Conservation (phyloP, 2,797 vertebrate genomes). For the Manis crassicaudata region DNA sequence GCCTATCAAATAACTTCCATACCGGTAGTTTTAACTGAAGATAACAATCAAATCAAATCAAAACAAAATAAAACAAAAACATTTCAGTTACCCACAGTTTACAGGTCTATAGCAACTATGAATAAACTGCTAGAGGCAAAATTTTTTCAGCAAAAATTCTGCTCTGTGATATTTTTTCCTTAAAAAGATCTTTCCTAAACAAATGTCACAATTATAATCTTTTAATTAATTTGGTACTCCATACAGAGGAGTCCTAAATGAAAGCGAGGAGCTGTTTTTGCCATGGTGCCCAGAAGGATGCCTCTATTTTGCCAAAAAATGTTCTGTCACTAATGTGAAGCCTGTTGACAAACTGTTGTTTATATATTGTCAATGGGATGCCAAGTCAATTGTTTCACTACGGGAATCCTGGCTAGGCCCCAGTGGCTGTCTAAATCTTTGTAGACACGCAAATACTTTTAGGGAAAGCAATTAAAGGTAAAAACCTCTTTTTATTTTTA, state of each 20-base stretch:
- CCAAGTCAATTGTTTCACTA: constrained; percentile 89
- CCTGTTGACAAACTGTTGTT: constrained; percentile 96
- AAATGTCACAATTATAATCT: constrained; percentile 83
- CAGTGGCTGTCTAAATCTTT: constrained; percentile 88
- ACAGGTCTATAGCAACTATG: constrained; percentile 70
- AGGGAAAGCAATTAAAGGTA: constrained; percentile 70
- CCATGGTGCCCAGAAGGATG: constrained; percentile 87
- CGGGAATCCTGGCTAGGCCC: constrained; percentile 90
- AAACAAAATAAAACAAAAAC: constrained; percentile 73
- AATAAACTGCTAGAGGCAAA: constrained; percentile 77
- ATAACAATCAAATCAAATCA: constrained; percentile 59
- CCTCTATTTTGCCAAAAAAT: constrained; percentile 89
- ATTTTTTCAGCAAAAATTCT: constrained; percentile 76
- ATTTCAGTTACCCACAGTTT: constrained; percentile 71
- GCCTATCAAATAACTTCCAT: constrained; percentile 66
- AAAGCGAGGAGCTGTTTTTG: constrained; percentile 85
- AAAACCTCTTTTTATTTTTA: constrained; percentile 74
- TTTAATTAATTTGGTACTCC: constrained; percentile 86
- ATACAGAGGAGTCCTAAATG: constrained; percentile 84
- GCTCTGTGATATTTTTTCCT: constrained; percentile 55
- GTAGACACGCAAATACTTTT: constrained; percentile 82
- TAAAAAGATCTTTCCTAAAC: constrained; percentile 67
- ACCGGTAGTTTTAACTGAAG: constrained; percentile 76
- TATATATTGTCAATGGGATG: constrained; percentile 93
- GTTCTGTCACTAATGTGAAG: constrained; percentile 89